Conservation (phyloP, 2,888 invertebrate species). For the Plutella xylostella region DNA sequence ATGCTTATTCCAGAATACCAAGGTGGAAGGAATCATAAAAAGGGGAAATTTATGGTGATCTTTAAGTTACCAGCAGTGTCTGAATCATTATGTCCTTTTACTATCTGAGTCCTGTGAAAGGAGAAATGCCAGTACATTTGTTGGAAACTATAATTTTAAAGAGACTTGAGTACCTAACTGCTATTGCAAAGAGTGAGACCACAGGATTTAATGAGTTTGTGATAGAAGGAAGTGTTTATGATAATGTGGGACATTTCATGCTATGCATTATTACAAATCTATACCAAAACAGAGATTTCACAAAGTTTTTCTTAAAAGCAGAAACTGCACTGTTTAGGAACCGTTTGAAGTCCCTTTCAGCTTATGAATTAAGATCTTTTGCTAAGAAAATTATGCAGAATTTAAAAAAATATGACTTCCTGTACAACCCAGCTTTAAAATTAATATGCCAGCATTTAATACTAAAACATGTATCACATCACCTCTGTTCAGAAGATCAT, state of each 20-base stretch:
- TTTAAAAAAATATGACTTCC: constrained; percentile 32
- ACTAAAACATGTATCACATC: constrained; percentile 43
- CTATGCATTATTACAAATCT: constrained; percentile 52
- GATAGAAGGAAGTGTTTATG: constrained; percentile 68
- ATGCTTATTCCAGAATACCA: no score
- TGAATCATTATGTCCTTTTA: constrained; percentile 71
- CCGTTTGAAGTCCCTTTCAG: constrained; percentile 31
- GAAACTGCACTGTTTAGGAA: constrained; percentile 42
- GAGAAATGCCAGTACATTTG: constrained; percentile 59
- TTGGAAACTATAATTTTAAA: constrained; percentile 63
- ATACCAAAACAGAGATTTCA: constrained; percentile 34
- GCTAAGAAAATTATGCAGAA: constrained; percentile 40
- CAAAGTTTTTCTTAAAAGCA: constrained; percentile 36
- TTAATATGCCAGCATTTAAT: constrained; percentile 39
- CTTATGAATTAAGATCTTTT: constrained; percentile 45
- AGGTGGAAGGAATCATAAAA: no score
- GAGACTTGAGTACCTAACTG: constrained; percentile 61
- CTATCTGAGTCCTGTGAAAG: constrained; percentile 68
- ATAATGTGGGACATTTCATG: constrained; percentile 71
- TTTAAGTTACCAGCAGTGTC: no score
- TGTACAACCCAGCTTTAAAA: constrained; percentile 27
- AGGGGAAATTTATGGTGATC: no score
- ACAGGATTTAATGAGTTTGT: constrained; percentile 63
- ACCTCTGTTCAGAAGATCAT: constrained; percentile 32
- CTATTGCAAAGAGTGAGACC: constrained; percentile 32